Conservation (phyloP, 2,888 invertebrate species). For the Eueremaeus valkanovi region DNA sequence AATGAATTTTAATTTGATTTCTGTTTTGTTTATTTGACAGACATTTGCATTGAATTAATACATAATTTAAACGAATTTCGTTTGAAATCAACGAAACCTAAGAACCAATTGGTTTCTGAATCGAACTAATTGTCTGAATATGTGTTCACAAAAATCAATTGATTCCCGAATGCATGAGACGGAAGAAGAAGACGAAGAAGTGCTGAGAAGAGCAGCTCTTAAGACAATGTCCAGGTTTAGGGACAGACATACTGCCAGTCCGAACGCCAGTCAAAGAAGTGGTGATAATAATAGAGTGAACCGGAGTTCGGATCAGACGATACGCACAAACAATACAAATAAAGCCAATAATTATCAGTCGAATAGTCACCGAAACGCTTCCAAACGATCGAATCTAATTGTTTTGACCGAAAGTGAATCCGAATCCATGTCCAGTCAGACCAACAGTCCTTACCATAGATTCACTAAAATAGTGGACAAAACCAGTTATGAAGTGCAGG, state of each 20-base stretch:
- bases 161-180: not conserved
- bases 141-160: constrained; percentile 6
- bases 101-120: constrained; percentile 6
- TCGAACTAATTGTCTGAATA: too few relatives aligned
- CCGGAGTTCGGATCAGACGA: not conserved
- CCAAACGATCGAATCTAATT: constrained; percentile 3
- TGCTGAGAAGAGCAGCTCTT: not conserved
- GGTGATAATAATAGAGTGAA: too few relatives aligned
- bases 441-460: not conserved
- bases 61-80: not conserved
- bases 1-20: too few relatives aligned
- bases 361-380: not conserved
- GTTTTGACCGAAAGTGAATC: not conserved
- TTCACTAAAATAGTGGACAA: not conserved
- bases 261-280: not conserved
- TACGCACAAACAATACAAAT: constrained; percentile 7
- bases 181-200: not conserved
- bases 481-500: not conserved
- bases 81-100: not conserved
- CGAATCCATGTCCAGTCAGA: not conserved
- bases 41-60: not conserved
- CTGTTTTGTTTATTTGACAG: not conserved
- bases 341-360: not conserved
- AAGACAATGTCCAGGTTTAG: not conserved
- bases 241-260: not conserved